phyloP scores from a whole-genome alignment of 1,140 invertebrate genomes.

The Megalopta genalis region DNA sequence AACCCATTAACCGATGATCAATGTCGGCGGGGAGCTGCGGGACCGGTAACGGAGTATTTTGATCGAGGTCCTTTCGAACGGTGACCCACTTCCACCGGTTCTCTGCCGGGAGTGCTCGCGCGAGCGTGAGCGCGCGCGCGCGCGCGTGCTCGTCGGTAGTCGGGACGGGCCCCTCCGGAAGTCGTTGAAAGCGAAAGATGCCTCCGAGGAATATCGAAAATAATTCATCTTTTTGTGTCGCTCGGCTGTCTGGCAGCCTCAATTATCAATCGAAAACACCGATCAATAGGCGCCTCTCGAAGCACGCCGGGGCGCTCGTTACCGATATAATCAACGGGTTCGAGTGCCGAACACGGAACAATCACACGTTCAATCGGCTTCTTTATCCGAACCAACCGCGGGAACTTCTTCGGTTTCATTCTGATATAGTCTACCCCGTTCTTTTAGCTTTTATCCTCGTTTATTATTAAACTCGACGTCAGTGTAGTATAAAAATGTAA shows the following conservation, averaged over 20 bases:
- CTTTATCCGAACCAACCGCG: too few species aligned
- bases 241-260: neutral
- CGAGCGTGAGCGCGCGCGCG: neutral
- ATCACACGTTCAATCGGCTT: neutral
- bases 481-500: too few species aligned
- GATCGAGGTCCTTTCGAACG: constrained; percentile 39
- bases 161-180: constrained; percentile 21
- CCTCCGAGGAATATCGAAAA: constrained; percentile 26
- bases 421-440: too few species aligned
- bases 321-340: constrained; percentile 18
- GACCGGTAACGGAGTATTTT: constrained; percentile 18
- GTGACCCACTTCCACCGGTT: constrained; percentile 25
- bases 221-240: constrained; percentile 20
- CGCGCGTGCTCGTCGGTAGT: neutral
- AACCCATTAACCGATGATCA: constrained; percentile 43
- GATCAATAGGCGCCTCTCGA: neutral
- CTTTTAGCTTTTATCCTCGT: too few species aligned
- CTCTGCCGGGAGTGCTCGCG: neutral
- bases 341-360: neutral
- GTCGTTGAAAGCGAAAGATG: constrained; percentile 45
- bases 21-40: neutral
- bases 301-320: constrained; percentile 7
- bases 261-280: neutral
- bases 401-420: too few species aligned
- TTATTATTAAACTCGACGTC: too few species aligned